Base-by-base conservation (phyloP, 2,888 invertebrate species). In the Tipula confusa region DNA sequence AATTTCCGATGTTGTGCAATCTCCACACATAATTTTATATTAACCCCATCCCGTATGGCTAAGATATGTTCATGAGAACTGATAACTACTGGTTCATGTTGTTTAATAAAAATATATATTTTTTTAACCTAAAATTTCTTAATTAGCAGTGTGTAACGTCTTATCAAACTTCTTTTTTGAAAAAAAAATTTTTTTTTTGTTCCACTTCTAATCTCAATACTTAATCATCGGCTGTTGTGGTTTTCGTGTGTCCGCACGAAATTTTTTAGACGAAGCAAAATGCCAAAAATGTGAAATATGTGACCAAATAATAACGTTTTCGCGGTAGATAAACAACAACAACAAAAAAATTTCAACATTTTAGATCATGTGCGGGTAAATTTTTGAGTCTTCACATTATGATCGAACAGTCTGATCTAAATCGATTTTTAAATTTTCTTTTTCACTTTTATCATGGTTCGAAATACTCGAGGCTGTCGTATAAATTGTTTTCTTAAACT, bases 311-410 rank as follows among this genome's bases (percentile, higher is more conserved):
- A 9, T 64, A 64, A 64, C 24, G 64, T 64, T 64, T 64, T 64
- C 64, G 64, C 64, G 64, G 64, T 64, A 64, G 64, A 64, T 64
- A 64, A n/a, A 43, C n/a, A 43, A n/a, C n/a, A n/a, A n/a, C n/a
- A n/a, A n/a, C n/a, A n/a, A n/a, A n/a, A n/a, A 38, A 13, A 38
- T 38, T 38, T 38, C 11, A 4, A 31, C 31, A 43, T 6, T 43
- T 24, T 38, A n/a, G 38, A 1, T 9, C 1, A 13, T 9, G 9
- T 1, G n/a, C 38, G 38, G 38, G 3, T 13, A 13, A 1, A 38
- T 38, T 6, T 4, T 43, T 15, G 43, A 5, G 18, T 11, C 11
- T 7, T 9, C 9, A 64, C 9, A 1, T n/a, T n/a, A n/a, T 64
- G 64, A 48, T 18, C 18, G 15, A 0, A 4, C 24, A 24, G 18